Percentiles rank a stretch among this genome's conserved stretches.
Evolutionary conservation across 1,140 invertebrate genomes (phyloP).

Genomic region (Octopus sinensis): DNA sequence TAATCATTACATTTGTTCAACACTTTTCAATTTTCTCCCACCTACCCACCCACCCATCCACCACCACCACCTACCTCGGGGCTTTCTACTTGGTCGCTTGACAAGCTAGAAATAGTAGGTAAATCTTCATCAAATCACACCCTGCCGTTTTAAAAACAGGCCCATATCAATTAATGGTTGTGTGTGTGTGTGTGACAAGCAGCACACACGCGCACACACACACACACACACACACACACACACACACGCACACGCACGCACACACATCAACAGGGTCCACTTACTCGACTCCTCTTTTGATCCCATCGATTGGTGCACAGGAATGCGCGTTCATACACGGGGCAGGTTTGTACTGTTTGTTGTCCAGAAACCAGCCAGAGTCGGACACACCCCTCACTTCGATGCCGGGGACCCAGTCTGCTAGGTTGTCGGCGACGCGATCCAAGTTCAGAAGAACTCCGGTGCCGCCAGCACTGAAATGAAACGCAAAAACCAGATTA

Average conservation of each 20-base stretch:
- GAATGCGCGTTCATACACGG: conserved; percentile 55
- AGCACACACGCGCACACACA: neutral
- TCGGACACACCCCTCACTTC: conserved; percentile 79
- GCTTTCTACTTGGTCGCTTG: too few relatives aligned
- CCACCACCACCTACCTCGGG: too few relatives aligned
- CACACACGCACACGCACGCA: neutral
- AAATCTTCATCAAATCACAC: too few relatives aligned
- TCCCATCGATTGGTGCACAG: conserved; percentile 65
- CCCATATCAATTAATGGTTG: too few relatives aligned
- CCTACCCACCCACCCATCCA: too few relatives aligned
- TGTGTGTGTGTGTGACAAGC: neutral
- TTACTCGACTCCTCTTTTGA: conserved; percentile 72
- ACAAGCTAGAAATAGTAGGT: too few relatives aligned
- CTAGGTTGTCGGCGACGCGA: conserved; percentile 68
- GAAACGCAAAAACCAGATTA: neutral
- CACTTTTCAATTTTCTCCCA: too few relatives aligned
- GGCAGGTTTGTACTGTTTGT: conserved; percentile 67
- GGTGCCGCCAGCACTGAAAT: conserved; percentile 78
- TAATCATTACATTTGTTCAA: too few relatives aligned
- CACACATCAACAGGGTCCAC: conserved; percentile 23
- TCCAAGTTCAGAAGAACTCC: conserved; percentile 89
- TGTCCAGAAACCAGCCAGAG: conserved; percentile 91
- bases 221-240: conserved; percentile 2
- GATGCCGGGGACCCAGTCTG: conserved; percentile 62
- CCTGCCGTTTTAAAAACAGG: too few relatives aligned